Evolutionary conservation across 2,113 vertebrate species (phyloP).

Genomic region (Puntigrus tetrazona): DNA sequence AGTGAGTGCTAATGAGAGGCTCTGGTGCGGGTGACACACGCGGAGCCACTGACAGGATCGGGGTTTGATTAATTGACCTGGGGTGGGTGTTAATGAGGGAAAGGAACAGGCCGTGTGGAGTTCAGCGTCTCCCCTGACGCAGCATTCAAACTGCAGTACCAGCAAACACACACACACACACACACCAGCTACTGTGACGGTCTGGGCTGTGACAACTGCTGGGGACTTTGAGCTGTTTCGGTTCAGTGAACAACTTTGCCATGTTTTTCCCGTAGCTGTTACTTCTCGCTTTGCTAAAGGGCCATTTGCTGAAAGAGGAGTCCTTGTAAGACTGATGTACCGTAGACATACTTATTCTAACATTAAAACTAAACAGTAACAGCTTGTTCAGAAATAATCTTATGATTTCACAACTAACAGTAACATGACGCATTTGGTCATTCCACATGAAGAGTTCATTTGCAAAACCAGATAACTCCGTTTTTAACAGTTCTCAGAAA

Average conservation of each 20-base stretch:
- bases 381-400: not conserved
- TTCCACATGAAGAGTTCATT: not conserved
- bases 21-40: slow-evolving; percentile 54
- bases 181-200: slow-evolving; percentile 34
- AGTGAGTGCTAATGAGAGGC: slow-evolving; percentile 61
- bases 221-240: slow-evolving; percentile 25
- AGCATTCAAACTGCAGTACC: slow-evolving; percentile 38
- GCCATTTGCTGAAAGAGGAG: not conserved
- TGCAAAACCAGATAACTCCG: no score
- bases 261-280: slow-evolving; percentile 41
- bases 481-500: no score
- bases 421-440: not conserved
- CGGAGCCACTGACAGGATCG: slow-evolving; percentile 55
- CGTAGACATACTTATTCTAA: not conserved
- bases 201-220: not conserved
- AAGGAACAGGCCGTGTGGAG: slow-evolving; percentile 41
- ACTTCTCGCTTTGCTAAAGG: not conserved
- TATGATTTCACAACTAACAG: not conserved
- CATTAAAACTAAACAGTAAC: not conserved
- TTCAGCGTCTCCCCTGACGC: slow-evolving; percentile 17
- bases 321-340: not conserved
- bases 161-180: slow-evolving; percentile 39
- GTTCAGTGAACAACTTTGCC: slow-evolving; percentile 27
- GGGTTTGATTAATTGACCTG: slow-evolving; percentile 67
- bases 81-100: slow-evolving; percentile 68